Evolutionary conservation across 2,113 vertebrate species (phyloP).

Genomic region (Sphyrna mokarran): DNA sequence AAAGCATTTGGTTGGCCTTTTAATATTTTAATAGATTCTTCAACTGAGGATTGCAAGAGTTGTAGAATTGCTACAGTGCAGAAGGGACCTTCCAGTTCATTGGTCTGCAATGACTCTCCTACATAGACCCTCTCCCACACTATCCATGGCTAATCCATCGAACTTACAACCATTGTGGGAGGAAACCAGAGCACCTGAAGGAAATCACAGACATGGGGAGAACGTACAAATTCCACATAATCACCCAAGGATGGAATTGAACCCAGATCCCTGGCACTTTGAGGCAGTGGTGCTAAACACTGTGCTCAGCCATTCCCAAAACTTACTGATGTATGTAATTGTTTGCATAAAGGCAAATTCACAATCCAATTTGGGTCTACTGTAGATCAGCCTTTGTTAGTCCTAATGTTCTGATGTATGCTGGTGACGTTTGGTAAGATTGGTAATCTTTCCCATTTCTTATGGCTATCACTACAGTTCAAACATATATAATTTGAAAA

Average conservation of each 20-base stretch:
- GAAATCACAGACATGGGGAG: no score
- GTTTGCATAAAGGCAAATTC: background rate
- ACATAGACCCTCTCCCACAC: no score
- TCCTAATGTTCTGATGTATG: background rate
- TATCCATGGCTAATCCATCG: no score
- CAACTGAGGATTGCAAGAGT: background rate
- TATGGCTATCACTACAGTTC: background rate
- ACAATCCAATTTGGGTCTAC: background rate
- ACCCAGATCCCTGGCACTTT: no score
- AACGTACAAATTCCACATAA: no score
- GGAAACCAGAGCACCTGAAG: no score
- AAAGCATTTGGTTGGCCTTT: background rate
- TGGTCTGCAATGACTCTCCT: no score
- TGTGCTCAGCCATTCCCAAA: background rate
- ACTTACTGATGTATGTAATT: background rate
- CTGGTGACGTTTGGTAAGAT: background rate
- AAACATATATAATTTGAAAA: background rate
- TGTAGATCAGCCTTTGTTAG: background rate
- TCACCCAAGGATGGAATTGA: no score
- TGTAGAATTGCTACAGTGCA: no score
- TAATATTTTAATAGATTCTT: background rate
- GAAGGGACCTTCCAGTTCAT: no score
- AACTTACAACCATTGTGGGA: no score
- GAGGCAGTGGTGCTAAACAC: no score
- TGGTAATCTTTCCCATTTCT: background rate